Conservation (phyloP, 2,888 invertebrate genomes). For the Eilema depressum region DNA sequence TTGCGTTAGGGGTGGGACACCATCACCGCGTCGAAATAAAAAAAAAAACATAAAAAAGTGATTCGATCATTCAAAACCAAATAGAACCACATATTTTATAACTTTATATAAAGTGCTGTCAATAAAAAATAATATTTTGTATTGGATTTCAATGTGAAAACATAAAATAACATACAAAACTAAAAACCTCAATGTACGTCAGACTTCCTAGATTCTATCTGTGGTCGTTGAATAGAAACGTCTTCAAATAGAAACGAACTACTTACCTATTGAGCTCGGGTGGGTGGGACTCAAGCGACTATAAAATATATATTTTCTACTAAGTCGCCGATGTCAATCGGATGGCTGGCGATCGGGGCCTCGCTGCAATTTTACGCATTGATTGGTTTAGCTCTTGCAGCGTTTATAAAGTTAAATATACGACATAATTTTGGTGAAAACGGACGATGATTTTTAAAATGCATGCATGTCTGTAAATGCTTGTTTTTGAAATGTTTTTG, state of each 20-base stretch:
- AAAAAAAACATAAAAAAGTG: too few species aligned
- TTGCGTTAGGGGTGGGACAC: too few species aligned
- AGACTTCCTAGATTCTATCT: background rate
- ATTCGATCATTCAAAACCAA: too few species aligned
- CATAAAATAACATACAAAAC: background rate
- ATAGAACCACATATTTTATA: too few species aligned
- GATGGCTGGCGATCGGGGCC: constrained; percentile 39
- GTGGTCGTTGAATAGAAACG: constrained; percentile 18
- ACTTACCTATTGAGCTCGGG: constrained; percentile 25
- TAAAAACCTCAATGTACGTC: background rate
- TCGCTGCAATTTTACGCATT: constrained; percentile 60
- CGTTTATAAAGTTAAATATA: constrained; percentile 36
- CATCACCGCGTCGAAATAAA: too few species aligned
- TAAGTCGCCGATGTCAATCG: constrained; percentile 48
- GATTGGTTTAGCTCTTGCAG: constrained; percentile 50
- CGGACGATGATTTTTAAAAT: background rate
- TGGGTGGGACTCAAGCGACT: constrained; percentile 47
- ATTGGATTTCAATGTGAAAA: background rate
- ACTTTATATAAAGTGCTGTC: too few species aligned
- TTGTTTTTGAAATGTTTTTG: too few species aligned
- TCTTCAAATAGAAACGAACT: constrained; percentile 34
- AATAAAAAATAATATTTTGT: too few species aligned
- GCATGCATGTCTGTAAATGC: too few species aligned
- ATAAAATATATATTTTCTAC: constrained; percentile 58
- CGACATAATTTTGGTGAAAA: constrained; percentile 17